Evolutionary conservation across 2,113 vertebrate species (phyloP).

Genomic region (Arenaria interpres): DNA sequence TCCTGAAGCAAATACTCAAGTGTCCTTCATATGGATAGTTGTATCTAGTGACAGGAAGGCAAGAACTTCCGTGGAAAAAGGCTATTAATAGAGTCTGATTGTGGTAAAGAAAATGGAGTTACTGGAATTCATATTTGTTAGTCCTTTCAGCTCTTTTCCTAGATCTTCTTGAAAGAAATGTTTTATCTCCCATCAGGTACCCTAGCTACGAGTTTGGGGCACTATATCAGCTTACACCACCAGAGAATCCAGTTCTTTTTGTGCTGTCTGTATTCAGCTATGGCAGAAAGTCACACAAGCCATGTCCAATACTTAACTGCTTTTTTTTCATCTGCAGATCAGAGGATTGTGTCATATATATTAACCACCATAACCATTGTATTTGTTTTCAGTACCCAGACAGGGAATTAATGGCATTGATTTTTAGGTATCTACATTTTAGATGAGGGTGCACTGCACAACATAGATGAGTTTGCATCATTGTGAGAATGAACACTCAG

Average conservation of each 20-base stretch:
- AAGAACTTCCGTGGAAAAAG: not conserved
- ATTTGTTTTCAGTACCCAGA: not conserved
- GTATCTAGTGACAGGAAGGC: not conserved
- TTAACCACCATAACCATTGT: not conserved
- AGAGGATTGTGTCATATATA: not conserved
- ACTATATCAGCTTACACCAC: not conserved
- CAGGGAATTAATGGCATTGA: slow-evolving; percentile 20
- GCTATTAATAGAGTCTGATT: not conserved
- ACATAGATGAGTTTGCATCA: not conserved
- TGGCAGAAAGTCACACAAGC: not conserved
- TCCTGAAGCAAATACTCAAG: not conserved
- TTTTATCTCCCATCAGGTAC: not conserved
- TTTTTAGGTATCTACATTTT: slow-evolving; percentile 37
- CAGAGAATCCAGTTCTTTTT: not conserved
- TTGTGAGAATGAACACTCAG: not conserved
- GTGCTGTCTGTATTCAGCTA: not conserved
- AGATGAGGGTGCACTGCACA: not conserved
- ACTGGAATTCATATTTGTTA: not conserved
- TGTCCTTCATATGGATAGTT: not conserved
- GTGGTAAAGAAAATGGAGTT: not conserved
- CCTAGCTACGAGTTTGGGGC: not conserved
- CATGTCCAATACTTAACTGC: not conserved
- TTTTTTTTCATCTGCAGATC: not conserved
- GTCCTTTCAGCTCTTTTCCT: not conserved
- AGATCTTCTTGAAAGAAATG: not conserved